Evolutionary conservation across 2,888 invertebrate species (phyloP).

Genomic region (Koerneria pararmatus): DNA sequence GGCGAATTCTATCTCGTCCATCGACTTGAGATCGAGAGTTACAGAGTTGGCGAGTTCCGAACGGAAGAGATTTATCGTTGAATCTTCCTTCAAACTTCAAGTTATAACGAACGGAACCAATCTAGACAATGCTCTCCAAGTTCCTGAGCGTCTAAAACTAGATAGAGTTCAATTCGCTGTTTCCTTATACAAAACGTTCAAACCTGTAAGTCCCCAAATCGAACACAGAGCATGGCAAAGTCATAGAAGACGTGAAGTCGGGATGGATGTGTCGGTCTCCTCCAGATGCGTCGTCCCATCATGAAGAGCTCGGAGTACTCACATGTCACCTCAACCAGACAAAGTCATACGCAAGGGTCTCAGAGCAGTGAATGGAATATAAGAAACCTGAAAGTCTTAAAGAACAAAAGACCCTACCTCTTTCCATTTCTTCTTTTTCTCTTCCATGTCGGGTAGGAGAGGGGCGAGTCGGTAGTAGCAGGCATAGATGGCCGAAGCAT

Average conservation of each 20-base stretch:
- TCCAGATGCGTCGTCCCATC: slow-evolving; percentile 45
- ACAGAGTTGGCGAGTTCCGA: slow-evolving; percentile 32
- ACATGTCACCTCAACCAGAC: slow-evolving; percentile 29
- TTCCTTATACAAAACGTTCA: not conserved
- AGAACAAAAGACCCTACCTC: slow-evolving; percentile 23
- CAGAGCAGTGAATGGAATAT: not conserved
- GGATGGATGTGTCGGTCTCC: slow-evolving; percentile 41
- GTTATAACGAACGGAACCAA: not conserved
- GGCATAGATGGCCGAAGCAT: slow-evolving; percentile 44
- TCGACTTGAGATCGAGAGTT: slow-evolving; percentile 43
- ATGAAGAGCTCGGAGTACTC: slow-evolving; percentile 47
- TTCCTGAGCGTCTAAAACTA: not conserved
- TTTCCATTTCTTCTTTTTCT: slow-evolving; percentile 38
- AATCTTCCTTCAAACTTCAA: slow-evolving; percentile 14
- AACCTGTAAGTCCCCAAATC: slow-evolving; percentile 27
- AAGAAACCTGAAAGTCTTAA: not conserved
- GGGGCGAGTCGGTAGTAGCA: slow-evolving; percentile 48
- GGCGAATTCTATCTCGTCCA: slow-evolving; percentile 40
- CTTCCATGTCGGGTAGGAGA: slow-evolving; percentile 32
- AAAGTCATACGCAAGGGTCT: not conserved
- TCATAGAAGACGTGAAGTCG: slow-evolving; percentile 44
- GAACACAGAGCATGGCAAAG: slow-evolving; percentile 41
- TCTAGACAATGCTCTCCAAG: not conserved
- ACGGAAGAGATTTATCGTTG: slow-evolving; percentile 10
- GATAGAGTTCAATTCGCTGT: not conserved